These are phyloP conservation scores for Ornithoptera alexandrae DNA, from an alignment of 2,888 invertebrate species.

Conservation along the genomic window DNA sequence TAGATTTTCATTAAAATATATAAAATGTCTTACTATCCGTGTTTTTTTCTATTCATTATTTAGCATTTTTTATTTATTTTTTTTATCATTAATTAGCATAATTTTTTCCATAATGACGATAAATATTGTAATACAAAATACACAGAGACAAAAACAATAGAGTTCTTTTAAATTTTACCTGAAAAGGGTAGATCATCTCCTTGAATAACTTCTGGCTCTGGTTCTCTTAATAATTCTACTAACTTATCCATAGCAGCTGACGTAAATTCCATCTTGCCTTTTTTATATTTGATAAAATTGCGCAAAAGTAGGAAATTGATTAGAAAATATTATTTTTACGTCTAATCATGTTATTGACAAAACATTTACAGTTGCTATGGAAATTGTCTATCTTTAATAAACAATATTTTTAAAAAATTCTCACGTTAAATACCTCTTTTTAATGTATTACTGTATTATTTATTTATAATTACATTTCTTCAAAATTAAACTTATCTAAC, in stretches of 20 bases:
- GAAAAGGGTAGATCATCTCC: constrained; percentile 59
- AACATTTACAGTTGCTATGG: constrained; percentile 14
- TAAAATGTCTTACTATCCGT: too few species aligned
- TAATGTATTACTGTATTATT: too few species aligned
- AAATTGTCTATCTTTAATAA: not conserved
- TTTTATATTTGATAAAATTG: not conserved
- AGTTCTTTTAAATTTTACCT: constrained; percentile 41
- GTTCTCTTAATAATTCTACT: constrained; percentile 56
- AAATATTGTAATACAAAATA: too few species aligned
- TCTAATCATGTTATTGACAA: constrained; percentile 8
- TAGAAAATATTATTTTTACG: not conserved
- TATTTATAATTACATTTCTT: too few species aligned
- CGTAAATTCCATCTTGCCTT: constrained; percentile 52
- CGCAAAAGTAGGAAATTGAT: not conserved
- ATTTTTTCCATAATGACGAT: too few species aligned
- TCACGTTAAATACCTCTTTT: too few species aligned
- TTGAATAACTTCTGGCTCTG: constrained; percentile 69
- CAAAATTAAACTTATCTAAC: too few species aligned
- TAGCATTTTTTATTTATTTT: too few species aligned
- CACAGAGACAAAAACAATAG: too few species aligned
- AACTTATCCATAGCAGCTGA: constrained; percentile 56
- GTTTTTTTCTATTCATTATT: too few species aligned
- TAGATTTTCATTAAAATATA: too few species aligned
- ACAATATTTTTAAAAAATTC: not conserved
- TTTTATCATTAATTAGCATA: too few species aligned